phyloP scores from a whole-genome alignment of 2,888 invertebrate species.

The Oxyteleia sp. region DNA sequence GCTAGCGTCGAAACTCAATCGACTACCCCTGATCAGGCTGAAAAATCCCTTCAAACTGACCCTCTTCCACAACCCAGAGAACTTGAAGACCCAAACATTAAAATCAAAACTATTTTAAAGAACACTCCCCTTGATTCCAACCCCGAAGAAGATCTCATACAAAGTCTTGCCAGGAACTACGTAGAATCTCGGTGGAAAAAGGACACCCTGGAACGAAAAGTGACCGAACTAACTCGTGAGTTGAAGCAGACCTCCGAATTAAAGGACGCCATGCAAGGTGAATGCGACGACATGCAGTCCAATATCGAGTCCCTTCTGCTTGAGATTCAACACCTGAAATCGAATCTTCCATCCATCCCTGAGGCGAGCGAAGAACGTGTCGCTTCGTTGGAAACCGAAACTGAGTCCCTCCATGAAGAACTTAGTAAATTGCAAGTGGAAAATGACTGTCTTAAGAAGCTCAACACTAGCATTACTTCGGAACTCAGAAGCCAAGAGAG shows the following conservation, averaged over 20 bases:
- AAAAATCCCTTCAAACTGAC: constrained; percentile 58
- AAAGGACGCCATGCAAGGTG: constrained; percentile 82
- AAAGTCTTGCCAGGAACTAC: constrained; percentile 80
- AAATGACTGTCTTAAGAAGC: constrained; percentile 76
- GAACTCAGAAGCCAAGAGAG: constrained; percentile 88
- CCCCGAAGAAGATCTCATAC: constrained; percentile 82
- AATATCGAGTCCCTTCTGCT: constrained; percentile 84
- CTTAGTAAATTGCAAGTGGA: constrained; percentile 88
- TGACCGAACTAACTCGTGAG: constrained; percentile 84
- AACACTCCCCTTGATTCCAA: constrained; percentile 85
- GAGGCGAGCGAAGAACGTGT: constrained; percentile 85
- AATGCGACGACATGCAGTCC: constrained; percentile 85
- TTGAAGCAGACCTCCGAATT: constrained; percentile 81
- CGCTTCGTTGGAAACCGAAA: constrained; percentile 84
- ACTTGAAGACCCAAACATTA: constrained; percentile 73
- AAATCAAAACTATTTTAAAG: constrained; percentile 85
- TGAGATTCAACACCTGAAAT: constrained; percentile 83
- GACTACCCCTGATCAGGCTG: not conserved
- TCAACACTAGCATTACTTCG: constrained; percentile 79
- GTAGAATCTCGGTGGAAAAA: constrained; percentile 85
- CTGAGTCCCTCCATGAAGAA: constrained; percentile 85
- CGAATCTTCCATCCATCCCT: constrained; percentile 84
- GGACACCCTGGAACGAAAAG: constrained; percentile 85
- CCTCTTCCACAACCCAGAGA: not conserved
- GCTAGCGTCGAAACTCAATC: constrained; percentile 54